phyloP scores from a whole-genome alignment of 2,888 invertebrate genomes.

The Nasonovia ribisnigri region DNA sequence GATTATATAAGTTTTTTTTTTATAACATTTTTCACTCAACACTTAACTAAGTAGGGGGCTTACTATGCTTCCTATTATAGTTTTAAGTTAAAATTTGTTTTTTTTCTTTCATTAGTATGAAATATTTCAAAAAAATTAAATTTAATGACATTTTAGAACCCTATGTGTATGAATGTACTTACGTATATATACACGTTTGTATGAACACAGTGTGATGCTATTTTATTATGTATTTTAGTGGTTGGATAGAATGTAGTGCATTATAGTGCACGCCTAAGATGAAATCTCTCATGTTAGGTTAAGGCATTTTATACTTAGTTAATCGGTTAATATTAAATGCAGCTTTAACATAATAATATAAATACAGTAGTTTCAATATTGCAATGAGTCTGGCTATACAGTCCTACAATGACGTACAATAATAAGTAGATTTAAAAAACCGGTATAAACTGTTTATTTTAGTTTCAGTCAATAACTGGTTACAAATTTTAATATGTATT shows the following conservation, averaged over 20 bases:
- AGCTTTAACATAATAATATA: not conserved
- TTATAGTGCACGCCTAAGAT: not conserved
- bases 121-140: no score
- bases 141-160: no score
- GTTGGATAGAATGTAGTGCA: not conserved
- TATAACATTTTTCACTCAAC: no score
- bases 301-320: no score
- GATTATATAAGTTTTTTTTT: no score
- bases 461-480: conserved; percentile 23
- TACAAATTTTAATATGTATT: conserved; percentile 6
- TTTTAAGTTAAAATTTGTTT: no score
- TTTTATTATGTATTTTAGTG: not conserved
- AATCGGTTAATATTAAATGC: not conserved
- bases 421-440: not conserved
- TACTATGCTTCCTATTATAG: no score
- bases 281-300: no score
- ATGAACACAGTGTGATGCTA: not conserved
- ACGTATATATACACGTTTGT: not conserved
- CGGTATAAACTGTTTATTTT: not conserved
- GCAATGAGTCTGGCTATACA: not conserved
- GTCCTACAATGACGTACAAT: not conserved
- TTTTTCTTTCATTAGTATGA: no score
- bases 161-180: not conserved
- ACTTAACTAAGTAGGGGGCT: no score
- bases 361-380: not conserved